Evolutionary conservation across 2,888 invertebrate species (phyloP).

Genomic region (Platynereis dumerilii): DNA sequence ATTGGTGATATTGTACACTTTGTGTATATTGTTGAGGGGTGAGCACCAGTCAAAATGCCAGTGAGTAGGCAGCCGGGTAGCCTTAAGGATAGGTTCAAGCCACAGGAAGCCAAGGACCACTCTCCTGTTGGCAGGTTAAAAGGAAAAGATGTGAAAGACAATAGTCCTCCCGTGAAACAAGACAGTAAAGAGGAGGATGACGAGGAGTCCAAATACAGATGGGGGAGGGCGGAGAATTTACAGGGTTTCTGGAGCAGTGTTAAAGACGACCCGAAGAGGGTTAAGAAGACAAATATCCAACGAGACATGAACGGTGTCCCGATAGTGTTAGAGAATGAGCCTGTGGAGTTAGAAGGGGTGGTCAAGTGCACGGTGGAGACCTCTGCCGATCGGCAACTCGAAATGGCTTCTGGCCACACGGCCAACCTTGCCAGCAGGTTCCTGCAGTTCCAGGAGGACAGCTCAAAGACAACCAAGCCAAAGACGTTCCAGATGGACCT

Average conservation of each 20-base stretch:
- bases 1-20: too few relatives aligned
- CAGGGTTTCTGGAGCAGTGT: constrained; percentile 19
- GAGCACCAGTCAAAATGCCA: too few relatives aligned
- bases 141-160: too few relatives aligned
- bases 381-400: constrained; percentile 16
- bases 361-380: constrained; percentile 8
- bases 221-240: constrained; percentile 16
- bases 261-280: constrained; percentile 15
- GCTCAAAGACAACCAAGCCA: constrained; percentile 9
- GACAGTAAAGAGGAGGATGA: too few relatives aligned
- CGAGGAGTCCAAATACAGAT: too few relatives aligned
- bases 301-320: constrained; percentile 6
- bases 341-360: constrained; percentile 15
- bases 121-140: too few relatives aligned
- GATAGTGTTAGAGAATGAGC: constrained; percentile 22
- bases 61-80: too few relatives aligned
- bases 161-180: too few relatives aligned
- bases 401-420: constrained; percentile 9
- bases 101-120: too few relatives aligned
- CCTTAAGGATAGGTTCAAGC: too few relatives aligned
- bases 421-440: constrained; percentile 21
- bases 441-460: constrained; percentile 19
- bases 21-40: too few relatives aligned
- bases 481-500: constrained; percentile 19
- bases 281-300: too few relatives aligned